These are phyloP conservation scores for Melitaea athalia DNA, from an alignment of 2,888 invertebrate species.

Conservation along the genomic window DNA sequence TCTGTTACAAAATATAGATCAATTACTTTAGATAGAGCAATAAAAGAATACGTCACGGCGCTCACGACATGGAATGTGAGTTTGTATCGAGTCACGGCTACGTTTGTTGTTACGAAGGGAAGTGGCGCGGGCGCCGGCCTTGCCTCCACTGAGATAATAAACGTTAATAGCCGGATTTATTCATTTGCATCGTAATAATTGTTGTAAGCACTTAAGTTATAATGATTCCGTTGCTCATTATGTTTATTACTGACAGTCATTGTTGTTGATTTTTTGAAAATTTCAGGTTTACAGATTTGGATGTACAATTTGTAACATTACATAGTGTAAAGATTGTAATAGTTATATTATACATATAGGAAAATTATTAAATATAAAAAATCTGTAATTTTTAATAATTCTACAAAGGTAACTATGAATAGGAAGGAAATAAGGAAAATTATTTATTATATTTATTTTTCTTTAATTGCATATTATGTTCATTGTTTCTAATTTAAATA, in stretches of 20 bases:
- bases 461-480: too few species aligned
- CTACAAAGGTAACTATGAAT: too few species aligned
- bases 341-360: too few species aligned
- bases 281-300: too few species aligned
- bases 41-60: conserved; percentile 6
- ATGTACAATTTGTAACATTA: too few species aligned
- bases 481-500: too few species aligned
- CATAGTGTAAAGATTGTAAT: too few species aligned
- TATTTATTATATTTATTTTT: too few species aligned
- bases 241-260: not conserved
- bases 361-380: too few species aligned
- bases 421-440: too few species aligned
- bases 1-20: not conserved
- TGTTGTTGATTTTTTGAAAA: not conserved
- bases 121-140: conserved; percentile 16
- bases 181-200: not conserved
- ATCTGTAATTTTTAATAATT: too few species aligned
- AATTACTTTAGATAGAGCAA: not conserved
- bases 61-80: conserved; percentile 7
- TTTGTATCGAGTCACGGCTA: conserved; percentile 8
- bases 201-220: not conserved
- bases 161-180: conserved; percentile 5
- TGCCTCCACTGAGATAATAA: conserved; percentile 6
- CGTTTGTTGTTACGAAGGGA: conserved; percentile 15
- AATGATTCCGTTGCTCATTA: not conserved